These are phyloP conservation scores for Oryzias melastigma DNA, from an alignment of 2,113 vertebrate species.

Conservation along the genomic window DNA sequence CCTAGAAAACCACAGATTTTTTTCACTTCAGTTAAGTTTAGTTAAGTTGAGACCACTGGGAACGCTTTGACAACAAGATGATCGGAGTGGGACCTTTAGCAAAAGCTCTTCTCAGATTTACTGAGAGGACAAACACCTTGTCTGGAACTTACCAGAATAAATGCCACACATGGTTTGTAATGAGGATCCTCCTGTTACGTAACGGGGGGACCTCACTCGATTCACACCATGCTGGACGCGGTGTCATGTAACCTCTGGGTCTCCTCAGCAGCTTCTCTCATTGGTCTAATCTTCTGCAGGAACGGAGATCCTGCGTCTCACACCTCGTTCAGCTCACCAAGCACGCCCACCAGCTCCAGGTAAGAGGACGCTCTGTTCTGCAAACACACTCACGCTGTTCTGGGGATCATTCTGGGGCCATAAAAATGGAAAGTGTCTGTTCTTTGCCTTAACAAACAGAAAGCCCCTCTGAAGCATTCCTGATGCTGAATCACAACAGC, in stretches of 20 bases:
- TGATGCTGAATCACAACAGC: no score
- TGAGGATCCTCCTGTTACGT: conserved; percentile 29
- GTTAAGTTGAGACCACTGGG: not conserved
- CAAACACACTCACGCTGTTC: conserved; percentile 4
- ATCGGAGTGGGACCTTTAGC: not conserved
- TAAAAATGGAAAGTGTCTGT: not conserved
- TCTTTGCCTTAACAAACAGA: no score
- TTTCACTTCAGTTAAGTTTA: no score
- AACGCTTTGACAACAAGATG: not conserved
- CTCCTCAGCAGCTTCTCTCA: conserved; percentile 20
- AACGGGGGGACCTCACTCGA: conserved; percentile 27
- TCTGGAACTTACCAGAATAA: conserved; percentile 22
- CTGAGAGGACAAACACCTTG: conserved; percentile 9
- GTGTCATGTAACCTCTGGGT: conserved; percentile 9
- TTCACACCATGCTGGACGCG: not conserved
- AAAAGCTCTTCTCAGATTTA: conserved; percentile 19
- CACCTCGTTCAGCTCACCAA: conserved; percentile 41
- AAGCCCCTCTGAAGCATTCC: no score
- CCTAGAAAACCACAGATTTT: no score
- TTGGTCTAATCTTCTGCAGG: conserved; percentile 58
- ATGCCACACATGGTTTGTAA: conserved; percentile 21
- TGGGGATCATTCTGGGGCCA: not conserved
- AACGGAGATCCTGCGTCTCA: conserved; percentile 63
- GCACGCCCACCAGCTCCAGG: conserved; percentile 63
- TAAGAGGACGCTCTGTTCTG: conserved; percentile 28